These are phyloP conservation scores for Ictalurus furcatus DNA, from an alignment of 2,113 vertebrate species.

Conservation along the genomic window DNA sequence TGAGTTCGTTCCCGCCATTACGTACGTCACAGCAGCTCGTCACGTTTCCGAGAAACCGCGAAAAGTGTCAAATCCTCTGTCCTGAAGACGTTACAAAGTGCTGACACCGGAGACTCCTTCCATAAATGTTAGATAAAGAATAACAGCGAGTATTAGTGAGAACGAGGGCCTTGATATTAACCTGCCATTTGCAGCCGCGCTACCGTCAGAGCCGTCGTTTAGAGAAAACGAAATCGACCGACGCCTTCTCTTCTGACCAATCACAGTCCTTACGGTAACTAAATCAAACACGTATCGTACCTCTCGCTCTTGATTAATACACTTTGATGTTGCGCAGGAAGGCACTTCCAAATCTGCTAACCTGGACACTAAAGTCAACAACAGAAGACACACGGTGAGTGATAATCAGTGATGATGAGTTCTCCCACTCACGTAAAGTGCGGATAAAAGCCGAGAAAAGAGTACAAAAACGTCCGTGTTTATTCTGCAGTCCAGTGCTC, in stretches of 20 bases:
- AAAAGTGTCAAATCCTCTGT: too few species aligned
- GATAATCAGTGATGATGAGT: slow-evolving; percentile 27
- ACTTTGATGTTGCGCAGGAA: slow-evolving; percentile 57
- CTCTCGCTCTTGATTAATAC: neutral
- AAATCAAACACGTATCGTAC: neutral
- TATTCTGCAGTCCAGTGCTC: slow-evolving; percentile 60
- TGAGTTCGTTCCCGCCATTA: too few species aligned
- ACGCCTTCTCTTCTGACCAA: neutral
- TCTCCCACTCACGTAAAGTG: neutral
- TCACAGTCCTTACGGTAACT: neutral
- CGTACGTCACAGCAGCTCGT: too few species aligned
- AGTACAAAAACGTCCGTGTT: slow-evolving; percentile 4
- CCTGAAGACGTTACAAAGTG: too few species aligned
- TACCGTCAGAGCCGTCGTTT: neutral
- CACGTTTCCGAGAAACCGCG: too few species aligned
- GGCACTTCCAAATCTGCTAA: slow-evolving; percentile 70
- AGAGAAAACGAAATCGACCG: neutral
- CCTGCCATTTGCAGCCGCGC: too few species aligned
- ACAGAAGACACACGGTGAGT: slow-evolving; percentile 66
- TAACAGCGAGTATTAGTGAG: too few species aligned
- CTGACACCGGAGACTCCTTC: neutral
- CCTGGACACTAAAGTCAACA: slow-evolving; percentile 68
- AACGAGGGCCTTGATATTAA: too few species aligned
- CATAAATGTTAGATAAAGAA: too few species aligned
- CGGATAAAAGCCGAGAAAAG: slow-evolving; percentile 22